A percentile compares a stretch with the other conserved stretches of the same genome.
Conservation (phyloP, 2,888 invertebrate genomes). For the Catocala fraxini region DNA sequence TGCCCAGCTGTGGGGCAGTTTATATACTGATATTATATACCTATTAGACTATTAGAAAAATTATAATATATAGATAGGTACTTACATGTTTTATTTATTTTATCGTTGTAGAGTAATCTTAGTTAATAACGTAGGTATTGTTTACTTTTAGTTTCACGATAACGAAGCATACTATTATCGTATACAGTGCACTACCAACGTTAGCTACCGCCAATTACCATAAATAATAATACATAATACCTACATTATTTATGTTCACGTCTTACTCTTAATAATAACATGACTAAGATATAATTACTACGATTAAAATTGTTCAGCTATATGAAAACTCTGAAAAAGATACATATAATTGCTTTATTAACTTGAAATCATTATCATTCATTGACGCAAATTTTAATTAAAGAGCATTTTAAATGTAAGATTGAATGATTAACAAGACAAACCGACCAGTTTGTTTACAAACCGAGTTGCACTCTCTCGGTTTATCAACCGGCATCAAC, state of each 20-base stretch:
- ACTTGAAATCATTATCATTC: neutral
- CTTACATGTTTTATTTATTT: too few relatives aligned
- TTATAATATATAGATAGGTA: too few relatives aligned
- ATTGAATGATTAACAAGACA: too few relatives aligned
- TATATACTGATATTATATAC: too few relatives aligned
- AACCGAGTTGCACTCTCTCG: too few relatives aligned
- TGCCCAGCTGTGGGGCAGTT: too few relatives aligned
- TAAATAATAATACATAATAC: constrained; percentile 18
- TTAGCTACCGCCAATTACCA: constrained; percentile 29
- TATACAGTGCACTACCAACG: constrained; percentile 18
- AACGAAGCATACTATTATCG: constrained; percentile 20
- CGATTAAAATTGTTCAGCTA: constrained; percentile 8
- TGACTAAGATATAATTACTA: constrained; percentile 6
- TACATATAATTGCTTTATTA: neutral
- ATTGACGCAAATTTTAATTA: neutral
- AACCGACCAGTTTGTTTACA: too few relatives aligned
- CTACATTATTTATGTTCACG: constrained; percentile 14
- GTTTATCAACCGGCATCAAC: too few relatives aligned
- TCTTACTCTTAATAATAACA: constrained; percentile 16
- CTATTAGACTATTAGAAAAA: too few relatives aligned
- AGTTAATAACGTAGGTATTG: constrained; percentile 2
- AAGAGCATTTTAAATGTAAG: too few relatives aligned
- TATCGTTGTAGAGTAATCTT: neutral
- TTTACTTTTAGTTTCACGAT: constrained; percentile 13
- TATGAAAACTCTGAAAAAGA: neutral